Conservation (phyloP, 2,888 invertebrate species). For the Serrognathus titanus region DNA sequence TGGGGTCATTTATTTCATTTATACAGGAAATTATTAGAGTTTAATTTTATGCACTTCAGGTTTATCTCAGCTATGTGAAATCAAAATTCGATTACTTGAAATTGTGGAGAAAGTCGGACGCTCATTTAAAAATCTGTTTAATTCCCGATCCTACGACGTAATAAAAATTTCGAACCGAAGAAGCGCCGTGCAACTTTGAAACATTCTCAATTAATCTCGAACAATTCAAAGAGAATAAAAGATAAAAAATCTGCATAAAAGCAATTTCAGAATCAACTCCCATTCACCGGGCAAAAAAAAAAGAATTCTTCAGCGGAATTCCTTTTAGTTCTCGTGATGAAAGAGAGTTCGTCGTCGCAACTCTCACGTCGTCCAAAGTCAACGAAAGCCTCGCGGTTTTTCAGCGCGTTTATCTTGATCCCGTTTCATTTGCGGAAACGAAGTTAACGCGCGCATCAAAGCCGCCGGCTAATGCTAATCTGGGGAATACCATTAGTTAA, state of each 20-base stretch:
- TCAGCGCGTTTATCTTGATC: neutral
- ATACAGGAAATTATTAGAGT: too few species aligned
- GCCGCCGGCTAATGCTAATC: too few species aligned
- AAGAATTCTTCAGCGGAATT: neutral
- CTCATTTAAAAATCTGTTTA: slow-evolving; percentile 2
- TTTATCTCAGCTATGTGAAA: too few species aligned
- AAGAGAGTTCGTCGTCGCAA: neutral
- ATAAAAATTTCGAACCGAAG: neutral
- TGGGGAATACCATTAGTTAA: too few species aligned
- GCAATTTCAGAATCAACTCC: slow-evolving; percentile 10
- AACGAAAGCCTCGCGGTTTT: neutral
- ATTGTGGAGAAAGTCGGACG: neutral
- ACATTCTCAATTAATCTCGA: slow-evolving; percentile 14
- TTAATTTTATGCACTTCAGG: too few species aligned
- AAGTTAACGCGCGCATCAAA: too few species aligned
- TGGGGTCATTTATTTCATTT: neutral
- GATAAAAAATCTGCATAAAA: slow-evolving; percentile 13
- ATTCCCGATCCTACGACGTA: neutral
- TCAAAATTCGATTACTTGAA: too few species aligned
- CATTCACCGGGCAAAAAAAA: neutral
- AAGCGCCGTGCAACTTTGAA: neutral
- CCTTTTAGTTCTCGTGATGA: neutral
- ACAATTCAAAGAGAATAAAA: slow-evolving; percentile 9
- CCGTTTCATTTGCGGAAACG: too few species aligned
- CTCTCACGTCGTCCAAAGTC: neutral